Base-by-base conservation (phyloP, 2,113 vertebrate genomes). In the Phocoena sinus region DNA sequence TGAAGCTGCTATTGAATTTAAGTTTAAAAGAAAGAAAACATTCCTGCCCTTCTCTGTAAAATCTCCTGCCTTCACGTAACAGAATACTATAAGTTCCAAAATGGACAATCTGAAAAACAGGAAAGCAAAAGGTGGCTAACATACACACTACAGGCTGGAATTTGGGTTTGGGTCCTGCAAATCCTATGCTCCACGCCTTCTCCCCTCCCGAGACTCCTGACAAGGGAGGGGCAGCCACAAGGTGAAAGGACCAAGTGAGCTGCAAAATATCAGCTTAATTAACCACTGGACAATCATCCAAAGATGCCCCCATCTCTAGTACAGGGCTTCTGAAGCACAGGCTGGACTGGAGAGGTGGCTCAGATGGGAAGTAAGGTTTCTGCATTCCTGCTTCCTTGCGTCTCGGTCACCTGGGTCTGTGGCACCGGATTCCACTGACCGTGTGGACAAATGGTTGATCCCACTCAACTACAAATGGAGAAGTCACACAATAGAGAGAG, bases 1-100 rank as follows among this genome's bases (percentile, higher is more conserved):
- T 73, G 38, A 82, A 65, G n/a, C 86, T 90, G 47, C 47, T 96
- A n/a, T 26, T 94, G 60, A 74, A 91, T 96, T 96, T 92, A 92
- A 76, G 38, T 80, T 96, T 79, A 70, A 47, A 90, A 70, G 31
- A 94, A 95, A 63, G 50, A 89, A 74, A 71, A 65, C 12, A 71
- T 62, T 65, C 12, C 12, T 41, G 3, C 13, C 26, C 20, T 58
- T 81, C 50, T 71, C 8, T 67, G 44, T 28, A 71, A 94, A 83
- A 28, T 1, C 13, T 67, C 26, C 41, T 41, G 28, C 20, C 18
- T 6, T 77, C 28, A 1, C 71, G 33, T 81, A 53, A 97, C 67
- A 65, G 21, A 33, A 26, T 9, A 41, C 11, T 88, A 1, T 12
- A 44, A 50, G 96, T 95, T 83, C 87, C 41, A 70, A 80, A 94